phyloP scores from a whole-genome alignment of 2,888 invertebrate species.

The Syrphus vitripennis region DNA sequence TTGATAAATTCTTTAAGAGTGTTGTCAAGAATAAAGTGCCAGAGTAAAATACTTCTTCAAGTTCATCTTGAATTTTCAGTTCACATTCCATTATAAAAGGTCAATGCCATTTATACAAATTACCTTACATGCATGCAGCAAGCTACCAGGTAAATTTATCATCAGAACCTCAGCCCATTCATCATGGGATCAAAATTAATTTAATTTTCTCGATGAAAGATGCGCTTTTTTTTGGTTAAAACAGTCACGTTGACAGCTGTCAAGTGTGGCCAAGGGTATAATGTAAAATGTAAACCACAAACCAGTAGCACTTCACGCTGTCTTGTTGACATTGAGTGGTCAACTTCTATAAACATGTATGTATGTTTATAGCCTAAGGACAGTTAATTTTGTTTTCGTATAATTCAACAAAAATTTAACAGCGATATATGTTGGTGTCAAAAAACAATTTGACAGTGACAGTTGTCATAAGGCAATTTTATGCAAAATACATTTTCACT shows the following conservation, averaged over 20 bases:
- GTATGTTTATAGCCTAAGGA: neutral
- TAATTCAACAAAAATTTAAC: neutral
- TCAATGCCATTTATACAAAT: neutral
- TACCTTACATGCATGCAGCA: neutral
- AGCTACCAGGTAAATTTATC: neutral
- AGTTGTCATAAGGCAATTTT: neutral
- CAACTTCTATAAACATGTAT: no score
- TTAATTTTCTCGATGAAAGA: slow-evolving; percentile 5
- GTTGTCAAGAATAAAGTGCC: neutral
- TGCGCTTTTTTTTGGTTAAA: neutral
- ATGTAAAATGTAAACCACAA: slow-evolving; percentile 18
- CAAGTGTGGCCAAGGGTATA: slow-evolving; percentile 28
- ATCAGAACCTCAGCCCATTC: neutral
- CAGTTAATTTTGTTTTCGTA: neutral
- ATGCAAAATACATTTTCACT: neutral
- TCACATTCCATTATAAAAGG: neutral
- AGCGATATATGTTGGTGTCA: neutral
- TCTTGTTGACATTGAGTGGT: slow-evolving; percentile 40
- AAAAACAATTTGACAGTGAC: neutral
- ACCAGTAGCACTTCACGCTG: slow-evolving; percentile 23
- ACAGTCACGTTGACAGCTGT: neutral
- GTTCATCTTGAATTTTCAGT: neutral
- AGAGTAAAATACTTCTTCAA: neutral
- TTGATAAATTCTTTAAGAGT: no score
- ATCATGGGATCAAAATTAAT: slow-evolving; percentile 6